Evolutionary conservation across 1,140 invertebrate genomes (phyloP).

Genomic region (Polypedilum pembai): DNA sequence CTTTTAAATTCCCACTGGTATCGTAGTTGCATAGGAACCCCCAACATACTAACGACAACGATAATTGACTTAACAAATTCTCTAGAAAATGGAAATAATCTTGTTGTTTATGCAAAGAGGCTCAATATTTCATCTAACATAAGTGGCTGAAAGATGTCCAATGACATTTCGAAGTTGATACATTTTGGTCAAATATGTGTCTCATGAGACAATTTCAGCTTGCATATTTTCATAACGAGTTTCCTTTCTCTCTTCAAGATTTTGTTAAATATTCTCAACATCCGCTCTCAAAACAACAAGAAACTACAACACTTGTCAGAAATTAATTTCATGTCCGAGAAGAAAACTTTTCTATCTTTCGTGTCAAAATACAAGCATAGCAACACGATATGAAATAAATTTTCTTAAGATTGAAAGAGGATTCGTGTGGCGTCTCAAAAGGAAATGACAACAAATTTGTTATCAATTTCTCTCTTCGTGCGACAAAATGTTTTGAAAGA

Average conservation of each 20-base stretch:
- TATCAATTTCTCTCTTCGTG: neutral
- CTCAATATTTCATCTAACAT: no score
- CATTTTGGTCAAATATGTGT: no score
- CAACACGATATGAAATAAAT: neutral
- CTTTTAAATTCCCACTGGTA: no score
- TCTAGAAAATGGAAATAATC: neutral
- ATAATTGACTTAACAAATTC: constrained; percentile 19
- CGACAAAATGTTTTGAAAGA: neutral
- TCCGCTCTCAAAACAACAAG: neutral
- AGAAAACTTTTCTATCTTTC: neutral
- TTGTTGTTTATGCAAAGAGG: neutral
- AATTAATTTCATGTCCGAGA: neutral
- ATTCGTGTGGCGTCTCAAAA: neutral
- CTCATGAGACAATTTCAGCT: no score
- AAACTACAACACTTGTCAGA: neutral
- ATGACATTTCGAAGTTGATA: no score
- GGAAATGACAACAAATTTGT: constrained; percentile 2
- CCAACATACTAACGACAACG: no score
- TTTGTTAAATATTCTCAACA: neutral
- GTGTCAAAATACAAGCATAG: neutral
- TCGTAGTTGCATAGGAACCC: no score
- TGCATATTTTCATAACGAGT: no score
- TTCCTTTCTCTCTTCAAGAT: no score
- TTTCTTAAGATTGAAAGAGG: neutral
- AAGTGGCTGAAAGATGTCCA: no score